Conservation (phyloP, 2,888 invertebrate species). For the Amitus sp. region DNA sequence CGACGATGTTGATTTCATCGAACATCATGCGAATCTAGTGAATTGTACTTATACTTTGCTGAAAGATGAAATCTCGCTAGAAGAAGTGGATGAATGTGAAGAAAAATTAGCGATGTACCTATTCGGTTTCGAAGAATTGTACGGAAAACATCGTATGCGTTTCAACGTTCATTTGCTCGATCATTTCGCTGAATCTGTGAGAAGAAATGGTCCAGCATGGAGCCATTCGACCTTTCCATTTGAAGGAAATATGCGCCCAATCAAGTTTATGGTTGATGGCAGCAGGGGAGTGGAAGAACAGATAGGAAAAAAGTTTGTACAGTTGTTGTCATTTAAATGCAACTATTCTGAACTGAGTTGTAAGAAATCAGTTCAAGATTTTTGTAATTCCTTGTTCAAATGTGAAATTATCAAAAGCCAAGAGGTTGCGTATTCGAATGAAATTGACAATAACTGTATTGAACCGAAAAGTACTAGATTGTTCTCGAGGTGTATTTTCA, state of each 20-base stretch:
- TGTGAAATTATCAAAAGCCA: no score
- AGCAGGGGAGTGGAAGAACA: conserved; percentile 14
- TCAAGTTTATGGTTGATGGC: conserved; percentile 10
- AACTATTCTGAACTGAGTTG: no score
- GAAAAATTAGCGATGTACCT: conserved; percentile 7
- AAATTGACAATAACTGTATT: not conserved
- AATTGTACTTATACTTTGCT: conserved; percentile 15
- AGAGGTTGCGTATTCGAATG: not conserved
- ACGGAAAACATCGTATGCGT: not conserved
- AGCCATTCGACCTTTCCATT: conserved; percentile 14
- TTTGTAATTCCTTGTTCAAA: not conserved
- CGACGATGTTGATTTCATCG: conserved; percentile 4
- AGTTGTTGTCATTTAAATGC: conserved; percentile 6
- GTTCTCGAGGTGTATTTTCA: conserved; percentile 14
- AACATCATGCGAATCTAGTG: conserved; percentile 20
- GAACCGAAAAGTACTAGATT: no score
- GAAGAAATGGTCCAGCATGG: conserved; percentile 16
- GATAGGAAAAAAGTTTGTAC: conserved; percentile 14
- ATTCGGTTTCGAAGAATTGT: conserved; percentile 8
- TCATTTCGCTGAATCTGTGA: conserved; percentile 13
- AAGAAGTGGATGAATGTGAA: conserved; percentile 4
- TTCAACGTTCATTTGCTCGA: conserved; percentile 13
- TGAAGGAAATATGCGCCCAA: conserved; percentile 12
- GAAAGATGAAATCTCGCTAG: conserved; percentile 1
- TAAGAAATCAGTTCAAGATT: not conserved